phyloP scores from a whole-genome alignment of 2,888 invertebrate species.

The Digitonthophagus gazella region DNA sequence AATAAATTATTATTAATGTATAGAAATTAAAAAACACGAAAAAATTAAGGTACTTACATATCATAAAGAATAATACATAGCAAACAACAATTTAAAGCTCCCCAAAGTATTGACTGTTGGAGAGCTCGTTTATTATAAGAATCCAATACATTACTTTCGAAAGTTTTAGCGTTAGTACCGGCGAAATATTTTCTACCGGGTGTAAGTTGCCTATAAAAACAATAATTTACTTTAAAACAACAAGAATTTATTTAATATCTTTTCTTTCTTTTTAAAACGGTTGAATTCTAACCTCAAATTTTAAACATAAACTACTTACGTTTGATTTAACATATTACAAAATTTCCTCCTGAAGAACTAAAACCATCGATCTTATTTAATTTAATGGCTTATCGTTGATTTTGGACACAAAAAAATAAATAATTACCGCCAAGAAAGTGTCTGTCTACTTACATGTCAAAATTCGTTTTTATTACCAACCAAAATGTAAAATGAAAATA shows the following conservation, averaged over 20 bases:
- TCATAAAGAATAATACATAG: conserved; percentile 59
- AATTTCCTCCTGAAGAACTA: neutral
- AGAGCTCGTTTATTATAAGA: conserved; percentile 39
- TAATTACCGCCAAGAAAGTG: neutral
- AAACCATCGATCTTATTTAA: neutral
- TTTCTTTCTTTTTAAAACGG: too few species aligned
- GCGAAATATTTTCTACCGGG: conserved; percentile 25
- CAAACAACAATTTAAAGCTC: conserved; percentile 57
- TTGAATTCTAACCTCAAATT: neutral
- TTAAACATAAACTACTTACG: neutral
- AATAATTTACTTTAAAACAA: neutral
- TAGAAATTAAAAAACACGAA: neutral
- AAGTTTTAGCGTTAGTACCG: conserved; percentile 46
- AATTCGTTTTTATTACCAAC: neutral
- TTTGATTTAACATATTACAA: neutral
- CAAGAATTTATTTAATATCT: too few species aligned
- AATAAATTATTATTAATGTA: conserved; percentile 34
- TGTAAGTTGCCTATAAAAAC: conserved; percentile 20
- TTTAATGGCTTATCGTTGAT: neutral
- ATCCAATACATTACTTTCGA: conserved; percentile 55
- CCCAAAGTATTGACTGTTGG: conserved; percentile 56
- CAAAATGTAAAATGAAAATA: neutral
- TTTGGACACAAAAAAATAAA: neutral
- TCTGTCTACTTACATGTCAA: neutral
- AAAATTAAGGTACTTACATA: conserved; percentile 54